phyloP scores from a whole-genome alignment of 2,797 vertebrate genomes.

The Bradypodion pumilum region DNA sequence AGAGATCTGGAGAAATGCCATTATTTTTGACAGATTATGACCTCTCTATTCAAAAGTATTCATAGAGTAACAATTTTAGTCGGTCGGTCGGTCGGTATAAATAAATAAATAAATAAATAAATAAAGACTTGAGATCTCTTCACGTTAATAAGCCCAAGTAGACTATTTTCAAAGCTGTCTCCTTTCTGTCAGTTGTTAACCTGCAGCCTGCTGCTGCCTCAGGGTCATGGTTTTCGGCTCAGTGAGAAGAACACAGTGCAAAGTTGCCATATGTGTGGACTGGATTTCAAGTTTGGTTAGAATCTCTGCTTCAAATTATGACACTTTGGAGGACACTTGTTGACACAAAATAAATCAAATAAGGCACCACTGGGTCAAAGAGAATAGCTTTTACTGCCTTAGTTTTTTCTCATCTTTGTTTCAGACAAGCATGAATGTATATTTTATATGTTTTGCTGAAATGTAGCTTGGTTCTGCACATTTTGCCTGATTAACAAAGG shows the following conservation, averaged over 20 bases:
- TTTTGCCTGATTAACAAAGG: neutral
- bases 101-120: no score
- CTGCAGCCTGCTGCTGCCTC: neutral
- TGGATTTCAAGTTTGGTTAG: neutral
- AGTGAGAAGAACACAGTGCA: neutral
- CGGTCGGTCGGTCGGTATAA: no score
- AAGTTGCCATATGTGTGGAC: neutral
- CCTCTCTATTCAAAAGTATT: neutral
- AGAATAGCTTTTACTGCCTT: neutral
- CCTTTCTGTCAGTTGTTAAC: conserved; percentile 16
- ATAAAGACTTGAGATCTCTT: neutral
- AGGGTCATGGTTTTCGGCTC: conserved; percentile 1
- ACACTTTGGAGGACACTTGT: neutral
- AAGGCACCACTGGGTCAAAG: neutral
- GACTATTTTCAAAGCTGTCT: neutral
- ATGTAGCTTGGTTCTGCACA: neutral
- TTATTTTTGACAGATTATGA: neutral
- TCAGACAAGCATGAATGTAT: neutral
- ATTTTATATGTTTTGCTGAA: neutral
- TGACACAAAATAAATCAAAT: neutral
- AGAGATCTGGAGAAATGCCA: neutral
- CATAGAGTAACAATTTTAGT: neutral
- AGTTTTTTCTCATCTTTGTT: neutral
- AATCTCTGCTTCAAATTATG: neutral
- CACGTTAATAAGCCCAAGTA: neutral